Evolutionary conservation across 2,797 vertebrate genomes (phyloP), one percentile per base, ranked within the genome.

Genomic region (Leptoclinus maculatus): DNA sequence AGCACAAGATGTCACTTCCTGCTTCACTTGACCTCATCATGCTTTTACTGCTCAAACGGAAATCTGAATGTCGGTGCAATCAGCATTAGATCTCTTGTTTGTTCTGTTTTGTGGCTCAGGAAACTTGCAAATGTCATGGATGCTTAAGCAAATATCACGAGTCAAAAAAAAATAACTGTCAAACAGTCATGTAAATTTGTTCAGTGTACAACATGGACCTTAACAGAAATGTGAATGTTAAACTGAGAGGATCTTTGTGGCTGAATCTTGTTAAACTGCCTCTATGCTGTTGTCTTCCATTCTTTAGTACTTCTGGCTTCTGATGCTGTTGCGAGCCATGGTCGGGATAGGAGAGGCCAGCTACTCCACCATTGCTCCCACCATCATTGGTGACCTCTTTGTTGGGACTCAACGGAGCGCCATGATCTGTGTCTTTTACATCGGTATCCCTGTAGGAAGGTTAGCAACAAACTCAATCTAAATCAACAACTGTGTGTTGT

Each of bases 381-480:
- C 97, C 36, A 94, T 98, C 89, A 96, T 98, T 62, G 96, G 95
- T 3, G 97, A 98, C 87, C 93, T 98, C 34, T 99, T 97, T 63
- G 89, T 92, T 66, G 96, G 94, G 66, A 88, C 91, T 29, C 73
- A 89, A 85, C 91, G 97, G 84, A 97, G 96, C 67, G 49, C 90
- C 1, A 93, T 96, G 94, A 95, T 98, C 84, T 95, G 96, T 43
- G 19, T 96, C 87, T 98, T 98, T 93, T 98, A 98, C 80, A 93
- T 98, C 86, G 97, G 96, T 76, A 98, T 98, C 75, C 97, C 97
- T 0, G 96, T 98, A 1, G 97, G 97, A 91, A 98, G 97, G 98
- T 99, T 45, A 80, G 83, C 38, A 38, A 43, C 36, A 12, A 58
- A 32, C 21, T 53, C 4, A 21, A 1, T 57, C 23, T 2, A 14